Percentiles rank a stretch among this genome's conserved stretches.
Evolutionary conservation across 1,140 invertebrate genomes (phyloP).

Genomic region (Nymphalis io): DNA sequence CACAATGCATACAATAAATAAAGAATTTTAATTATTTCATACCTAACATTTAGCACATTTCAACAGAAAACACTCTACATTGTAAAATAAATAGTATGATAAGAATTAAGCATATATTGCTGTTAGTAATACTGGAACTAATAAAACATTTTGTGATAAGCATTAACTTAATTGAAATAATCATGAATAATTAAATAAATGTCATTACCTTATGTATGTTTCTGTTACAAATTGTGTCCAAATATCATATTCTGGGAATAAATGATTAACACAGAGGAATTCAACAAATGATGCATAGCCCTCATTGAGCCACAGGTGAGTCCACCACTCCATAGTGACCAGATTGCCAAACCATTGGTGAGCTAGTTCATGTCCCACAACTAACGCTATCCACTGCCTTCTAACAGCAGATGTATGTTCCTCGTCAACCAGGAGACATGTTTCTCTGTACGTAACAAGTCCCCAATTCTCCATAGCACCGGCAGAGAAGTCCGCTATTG

Average conservation of each 20-base stretch:
- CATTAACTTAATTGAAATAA: conserved; percentile 8
- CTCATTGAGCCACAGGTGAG: conserved; percentile 94
- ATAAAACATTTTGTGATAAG: conserved; percentile 1
- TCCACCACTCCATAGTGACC: conserved; percentile 96
- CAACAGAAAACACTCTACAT: neutral
- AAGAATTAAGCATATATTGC: neutral
- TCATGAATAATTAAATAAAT: conserved; percentile 11
- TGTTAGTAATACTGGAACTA: neutral
- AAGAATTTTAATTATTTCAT: neutral
- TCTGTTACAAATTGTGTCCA: conserved; percentile 96
- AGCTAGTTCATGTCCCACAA: conserved; percentile 93
- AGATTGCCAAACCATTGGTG: conserved; percentile 95
- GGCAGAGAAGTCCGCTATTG: conserved; percentile 94
- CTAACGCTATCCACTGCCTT: conserved; percentile 93
- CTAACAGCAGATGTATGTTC: conserved; percentile 90
- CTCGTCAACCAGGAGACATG: conserved; percentile 91
- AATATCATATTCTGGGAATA: conserved; percentile 96
- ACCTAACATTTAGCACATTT: neutral
- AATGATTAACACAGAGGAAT: conserved; percentile 91
- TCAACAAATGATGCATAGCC: conserved; percentile 96
- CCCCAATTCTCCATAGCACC: conserved; percentile 99
- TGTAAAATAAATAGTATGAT: neutral
- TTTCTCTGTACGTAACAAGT: conserved; percentile 86
- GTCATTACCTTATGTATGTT: conserved; percentile 84
- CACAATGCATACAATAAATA: neutral